phyloP scores from a whole-genome alignment of 1,140 invertebrate genomes.

The Wasmannia auropunctata region DNA sequence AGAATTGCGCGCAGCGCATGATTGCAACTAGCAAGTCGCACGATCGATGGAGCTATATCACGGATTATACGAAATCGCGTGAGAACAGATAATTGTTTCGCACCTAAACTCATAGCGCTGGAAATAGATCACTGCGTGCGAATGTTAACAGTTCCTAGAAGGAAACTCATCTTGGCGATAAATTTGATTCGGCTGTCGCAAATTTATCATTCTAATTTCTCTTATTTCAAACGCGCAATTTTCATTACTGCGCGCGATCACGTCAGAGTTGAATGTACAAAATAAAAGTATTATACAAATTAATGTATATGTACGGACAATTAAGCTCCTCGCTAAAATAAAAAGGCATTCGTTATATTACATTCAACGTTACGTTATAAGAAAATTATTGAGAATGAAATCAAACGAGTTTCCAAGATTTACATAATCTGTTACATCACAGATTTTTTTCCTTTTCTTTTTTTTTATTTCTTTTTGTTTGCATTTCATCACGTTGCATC shows the following conservation, averaged over 20 bases:
- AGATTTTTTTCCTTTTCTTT: not conserved
- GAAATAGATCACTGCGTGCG: conserved; percentile 33
- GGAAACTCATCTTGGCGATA: not conserved
- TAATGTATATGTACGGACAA: too few species aligned
- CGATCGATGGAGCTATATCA: not conserved
- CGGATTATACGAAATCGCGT: not conserved
- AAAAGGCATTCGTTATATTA: too few species aligned
- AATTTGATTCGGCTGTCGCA: conserved; percentile 6
- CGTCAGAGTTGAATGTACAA: too few species aligned
- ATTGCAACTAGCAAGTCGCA: not conserved
- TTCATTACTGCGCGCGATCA: not conserved
- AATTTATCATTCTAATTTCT: not conserved
- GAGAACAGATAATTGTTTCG: conserved; percentile 7
- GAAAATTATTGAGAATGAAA: not conserved
- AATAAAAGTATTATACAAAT: conserved; percentile 10
- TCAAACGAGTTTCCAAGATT: not conserved
- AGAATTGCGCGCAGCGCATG: not conserved
- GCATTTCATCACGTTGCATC: not conserved
- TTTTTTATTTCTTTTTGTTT: not conserved
- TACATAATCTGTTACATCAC: not conserved
- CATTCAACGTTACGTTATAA: not conserved
- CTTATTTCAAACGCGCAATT: not conserved
- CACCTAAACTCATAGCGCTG: not conserved
- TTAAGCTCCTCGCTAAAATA: not conserved
- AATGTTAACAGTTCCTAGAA: conserved; percentile 17